These are phyloP conservation scores for Aldrovandia affinis DNA, from an alignment of 2,797 vertebrate genomes.

Conservation along the genomic window DNA sequence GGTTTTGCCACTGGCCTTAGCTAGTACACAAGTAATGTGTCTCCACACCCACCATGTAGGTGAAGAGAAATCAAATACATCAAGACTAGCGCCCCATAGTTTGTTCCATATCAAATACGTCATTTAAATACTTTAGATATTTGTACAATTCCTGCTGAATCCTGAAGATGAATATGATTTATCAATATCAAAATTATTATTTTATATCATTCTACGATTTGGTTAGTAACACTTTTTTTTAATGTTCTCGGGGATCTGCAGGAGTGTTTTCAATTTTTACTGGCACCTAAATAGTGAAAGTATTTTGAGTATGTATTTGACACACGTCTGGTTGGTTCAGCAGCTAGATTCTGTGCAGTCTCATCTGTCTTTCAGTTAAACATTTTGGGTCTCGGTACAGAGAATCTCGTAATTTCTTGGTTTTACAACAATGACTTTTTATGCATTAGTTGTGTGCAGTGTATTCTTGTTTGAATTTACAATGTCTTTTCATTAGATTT, in stretches of 20 bases:
- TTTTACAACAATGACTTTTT: background rate
- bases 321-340: background rate
- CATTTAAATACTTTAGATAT: no score
- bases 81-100: background rate
- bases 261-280: no score
- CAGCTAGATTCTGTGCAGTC: background rate
- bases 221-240: background rate
- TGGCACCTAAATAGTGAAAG: no score
- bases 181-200: background rate
- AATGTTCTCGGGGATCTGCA: no score
- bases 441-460: background rate
- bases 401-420: background rate
- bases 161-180: background rate
- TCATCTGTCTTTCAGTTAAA: background rate
- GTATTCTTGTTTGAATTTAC: background rate
- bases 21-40: conserved; percentile 19
- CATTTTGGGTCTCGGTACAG: background rate
- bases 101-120: no score
- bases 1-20: conserved; percentile 36
- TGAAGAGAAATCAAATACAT: background rate
- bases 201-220: background rate
- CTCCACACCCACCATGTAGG: background rate
- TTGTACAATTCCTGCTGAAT: no score
- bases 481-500: background rate
- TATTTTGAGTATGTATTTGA: no score